Percentiles rank a stretch among this genome's conserved stretches.
Conservation (phyloP, 2,888 invertebrate genomes). For the Thymelicus sylvestris region DNA sequence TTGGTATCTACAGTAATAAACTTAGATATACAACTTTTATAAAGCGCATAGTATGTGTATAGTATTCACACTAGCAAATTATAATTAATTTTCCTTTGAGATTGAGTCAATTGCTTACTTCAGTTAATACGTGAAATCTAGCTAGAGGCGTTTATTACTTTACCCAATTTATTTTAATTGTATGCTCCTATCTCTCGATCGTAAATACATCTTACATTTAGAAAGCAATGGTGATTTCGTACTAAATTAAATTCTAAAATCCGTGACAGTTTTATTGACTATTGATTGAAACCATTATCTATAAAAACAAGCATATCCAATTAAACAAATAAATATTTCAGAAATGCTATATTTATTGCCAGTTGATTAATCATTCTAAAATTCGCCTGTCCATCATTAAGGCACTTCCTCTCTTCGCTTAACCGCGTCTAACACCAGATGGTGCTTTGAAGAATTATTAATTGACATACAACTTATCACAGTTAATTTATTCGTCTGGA, state of each 20-base stretch:
- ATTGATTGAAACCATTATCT: constrained; percentile 8
- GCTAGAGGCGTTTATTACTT: constrained; percentile 27
- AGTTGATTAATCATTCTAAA: constrained; percentile 50
- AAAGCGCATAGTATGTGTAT: too few species aligned
- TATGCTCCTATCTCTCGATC: constrained; percentile 36
- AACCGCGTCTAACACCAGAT: constrained; percentile 70
- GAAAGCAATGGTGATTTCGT: constrained; percentile 15
- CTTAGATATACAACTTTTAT: too few species aligned
- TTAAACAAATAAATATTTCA: constrained; percentile 25
- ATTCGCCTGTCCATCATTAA: constrained; percentile 60
- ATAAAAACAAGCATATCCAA: constrained; percentile 21
- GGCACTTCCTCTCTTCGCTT: constrained; percentile 63
- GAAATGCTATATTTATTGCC: constrained; percentile 29
- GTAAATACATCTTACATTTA: constrained; percentile 38
- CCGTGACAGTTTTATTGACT: constrained; percentile 20
- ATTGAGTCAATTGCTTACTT: background rate
- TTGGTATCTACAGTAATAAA: background rate
- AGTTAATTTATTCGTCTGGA: constrained; percentile 82
- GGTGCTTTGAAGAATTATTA: constrained; percentile 84
- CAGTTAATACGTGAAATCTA: background rate
- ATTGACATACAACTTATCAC: constrained; percentile 84
- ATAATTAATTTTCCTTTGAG: constrained; percentile 11
- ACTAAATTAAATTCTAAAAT: constrained; percentile 17
- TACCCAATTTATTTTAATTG: constrained; percentile 40
- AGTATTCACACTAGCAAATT: constrained; percentile 1